Evolutionary conservation across 2,888 invertebrate species (phyloP).

Genomic region (Tuta absoluta): DNA sequence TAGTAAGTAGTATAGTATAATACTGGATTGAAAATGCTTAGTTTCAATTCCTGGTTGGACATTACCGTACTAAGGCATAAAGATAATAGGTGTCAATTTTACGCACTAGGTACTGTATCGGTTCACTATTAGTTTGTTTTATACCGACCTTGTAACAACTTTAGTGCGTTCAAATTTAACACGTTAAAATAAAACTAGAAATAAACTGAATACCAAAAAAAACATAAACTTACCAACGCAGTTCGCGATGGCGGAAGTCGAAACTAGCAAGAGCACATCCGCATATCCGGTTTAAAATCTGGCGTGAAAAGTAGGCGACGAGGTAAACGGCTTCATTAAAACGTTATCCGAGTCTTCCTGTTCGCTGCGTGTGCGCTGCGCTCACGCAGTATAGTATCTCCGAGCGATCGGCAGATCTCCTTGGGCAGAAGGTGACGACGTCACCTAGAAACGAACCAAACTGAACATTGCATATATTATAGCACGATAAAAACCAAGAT

Average conservation of each 20-base stretch:
- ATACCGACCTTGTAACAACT: no score
- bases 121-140: no score
- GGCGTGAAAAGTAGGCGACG: slow-evolving; percentile 24
- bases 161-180: background rate
- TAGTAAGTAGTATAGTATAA: no score
- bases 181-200: no score
- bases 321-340: slow-evolving; percentile 29
- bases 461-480: background rate
- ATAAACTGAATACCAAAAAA: no score
- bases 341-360: slow-evolving; percentile 21
- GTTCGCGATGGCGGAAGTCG: background rate
- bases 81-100: no score
- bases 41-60: background rate
- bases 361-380: background rate
- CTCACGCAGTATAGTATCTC: slow-evolving; percentile 6
- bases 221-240: background rate
- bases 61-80: no score
- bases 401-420: slow-evolving; percentile 24
- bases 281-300: slow-evolving; percentile 26
- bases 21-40: background rate
- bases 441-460: slow-evolving; percentile 16
- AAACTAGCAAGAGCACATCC: slow-evolving; percentile 8
- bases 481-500: background rate
- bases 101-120: no score
- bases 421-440: slow-evolving; percentile 18